Base-by-base conservation (phyloP, 2,888 invertebrate species). In the Anarsia innoxiella region DNA sequence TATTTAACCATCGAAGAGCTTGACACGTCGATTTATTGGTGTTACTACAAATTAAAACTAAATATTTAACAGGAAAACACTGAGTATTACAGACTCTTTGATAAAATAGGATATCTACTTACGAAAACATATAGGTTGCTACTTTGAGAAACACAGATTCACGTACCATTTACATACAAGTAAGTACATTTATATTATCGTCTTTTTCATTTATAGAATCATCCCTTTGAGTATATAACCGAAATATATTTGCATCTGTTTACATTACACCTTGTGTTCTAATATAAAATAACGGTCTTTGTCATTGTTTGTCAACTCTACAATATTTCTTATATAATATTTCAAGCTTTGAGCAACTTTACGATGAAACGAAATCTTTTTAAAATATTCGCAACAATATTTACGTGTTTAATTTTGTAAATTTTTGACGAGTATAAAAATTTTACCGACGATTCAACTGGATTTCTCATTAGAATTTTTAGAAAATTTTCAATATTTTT, bases 291-390 rank as follows among this genome's bases (percentile, higher is more conserved):
- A 50, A 47, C 41, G 19, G 37, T 44, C n/a, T n/a, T n/a, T n/a
- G n/a, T n/a, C n/a, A n/a, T n/a, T n/a, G n/a, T n/a, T n/a, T n/a
- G n/a, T n/a, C n/a, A n/a, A n/a, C n/a, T n/a, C n/a, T n/a, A n/a
- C n/a, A n/a, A n/a, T n/a, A n/a, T n/a, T n/a, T n/a, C n/a, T n/a
- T n/a, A n/a, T n/a, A n/a, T n/a, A n/a, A 19, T 19, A 19, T 19
- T 51, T 57, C 48, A 46, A 74, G 69, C 66, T 66, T 77, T 74
- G 75, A 77, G 77, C 75, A 74, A 73, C 59, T 62, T 27, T 48
- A 55, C 51, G 37, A 51, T 48, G 16, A 44, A 66, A 66, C 50
- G 12, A 47, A 57, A 66, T 61, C 39, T 36, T 45, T 53, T 48
- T 40, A 56, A 28, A 38, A 15, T 31, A 36, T 34, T 25, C 10